Evolutionary conservation across 2,888 invertebrate genomes (phyloP).

Genomic region (Lobophora halterata): DNA sequence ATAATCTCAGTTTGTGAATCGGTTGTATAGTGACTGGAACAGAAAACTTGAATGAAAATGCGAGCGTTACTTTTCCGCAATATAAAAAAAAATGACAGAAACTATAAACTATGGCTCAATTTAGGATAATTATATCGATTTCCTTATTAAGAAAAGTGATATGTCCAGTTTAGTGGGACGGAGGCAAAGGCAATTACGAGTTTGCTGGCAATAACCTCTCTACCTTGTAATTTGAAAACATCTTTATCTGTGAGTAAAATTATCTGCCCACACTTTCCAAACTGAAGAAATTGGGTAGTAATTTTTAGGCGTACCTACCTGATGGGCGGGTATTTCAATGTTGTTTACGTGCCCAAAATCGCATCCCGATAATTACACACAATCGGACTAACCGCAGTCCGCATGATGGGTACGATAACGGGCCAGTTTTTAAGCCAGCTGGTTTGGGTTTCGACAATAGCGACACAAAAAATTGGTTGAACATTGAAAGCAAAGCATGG

Average conservation of each 20-base stretch:
- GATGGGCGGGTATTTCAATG: constrained; percentile 44
- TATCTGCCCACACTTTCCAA: constrained; percentile 39
- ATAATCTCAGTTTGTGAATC: too few relatives aligned
- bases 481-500: constrained; percentile 43
- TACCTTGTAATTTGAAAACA: constrained; percentile 5
- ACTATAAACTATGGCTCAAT: background rate
- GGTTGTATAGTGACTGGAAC: too few relatives aligned
- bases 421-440: constrained; percentile 52
- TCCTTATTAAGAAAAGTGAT: constrained; percentile 22
- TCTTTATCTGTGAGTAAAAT: constrained; percentile 3
- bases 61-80: too few relatives aligned
- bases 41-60: too few relatives aligned
- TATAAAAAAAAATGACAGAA: too few relatives aligned
- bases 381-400: constrained; percentile 58
- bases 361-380: constrained; percentile 49
- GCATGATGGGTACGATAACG: constrained; percentile 46
- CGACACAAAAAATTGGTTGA: constrained; percentile 51
- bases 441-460: constrained; percentile 49
- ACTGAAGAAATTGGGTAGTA: constrained; percentile 24
- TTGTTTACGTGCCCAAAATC: constrained; percentile 43
- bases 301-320: constrained; percentile 36
- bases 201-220: constrained; percentile 4
- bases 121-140: background rate
- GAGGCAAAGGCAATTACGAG: constrained; percentile 26
- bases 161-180: constrained; percentile 34